Percentiles rank a stretch among this genome's conserved stretches.
Conservation (phyloP, 1,140 invertebrate genomes). For the Hydropsyche tenuis region DNA sequence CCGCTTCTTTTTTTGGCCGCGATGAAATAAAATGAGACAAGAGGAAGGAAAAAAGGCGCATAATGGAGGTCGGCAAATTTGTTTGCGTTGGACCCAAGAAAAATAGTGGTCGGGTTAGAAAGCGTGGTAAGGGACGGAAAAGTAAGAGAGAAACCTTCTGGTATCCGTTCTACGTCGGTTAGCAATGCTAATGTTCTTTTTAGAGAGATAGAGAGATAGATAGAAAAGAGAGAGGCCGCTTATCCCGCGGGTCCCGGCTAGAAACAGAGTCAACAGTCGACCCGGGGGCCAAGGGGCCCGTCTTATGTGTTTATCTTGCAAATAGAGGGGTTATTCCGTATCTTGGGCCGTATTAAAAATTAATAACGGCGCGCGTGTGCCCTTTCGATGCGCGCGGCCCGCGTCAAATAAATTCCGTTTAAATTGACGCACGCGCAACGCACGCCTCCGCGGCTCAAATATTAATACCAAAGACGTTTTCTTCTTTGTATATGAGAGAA, state of each 20-base stretch:
- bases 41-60: constrained; percentile 9
- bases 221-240: background rate
- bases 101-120: background rate
- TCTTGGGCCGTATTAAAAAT: constrained; percentile 25
- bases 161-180: constrained; percentile 8
- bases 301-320: constrained; percentile 32
- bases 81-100: constrained; percentile 34
- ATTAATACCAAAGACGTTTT: too few species aligned
- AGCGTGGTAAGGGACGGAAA: background rate
- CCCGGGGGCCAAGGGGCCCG: background rate
- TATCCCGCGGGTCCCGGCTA: background rate
- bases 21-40: constrained; percentile 19
- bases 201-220: background rate
- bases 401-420: background rate
- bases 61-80: constrained; percentile 35
- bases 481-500: too few species aligned
- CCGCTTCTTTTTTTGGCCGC: background rate
- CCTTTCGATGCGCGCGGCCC: background rate
- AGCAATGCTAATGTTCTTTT: constrained; percentile 36
- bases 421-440: too few species aligned
- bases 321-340: constrained; percentile 25
- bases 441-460: too few species aligned
- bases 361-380: constrained; percentile 1
- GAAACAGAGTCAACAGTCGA: constrained; percentile 25
- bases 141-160: too few species aligned